Evolutionary conservation across 1,140 invertebrate genomes (phyloP).

Genomic region (Nilaparvata lugens): DNA sequence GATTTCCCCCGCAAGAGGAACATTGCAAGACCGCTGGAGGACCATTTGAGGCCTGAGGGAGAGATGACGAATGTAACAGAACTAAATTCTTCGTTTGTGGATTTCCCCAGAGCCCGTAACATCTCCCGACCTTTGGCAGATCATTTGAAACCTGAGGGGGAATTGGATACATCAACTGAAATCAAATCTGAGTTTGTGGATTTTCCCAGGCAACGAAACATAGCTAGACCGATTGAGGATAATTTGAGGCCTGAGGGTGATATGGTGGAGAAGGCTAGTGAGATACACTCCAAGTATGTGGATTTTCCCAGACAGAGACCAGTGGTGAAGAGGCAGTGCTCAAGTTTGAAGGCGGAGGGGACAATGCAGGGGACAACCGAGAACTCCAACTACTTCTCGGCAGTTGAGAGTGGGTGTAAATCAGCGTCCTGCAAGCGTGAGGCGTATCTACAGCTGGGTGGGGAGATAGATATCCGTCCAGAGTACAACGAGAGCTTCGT

Average conservation of each 20-base stretch:
- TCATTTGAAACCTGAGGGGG: slow-evolving; percentile 22
- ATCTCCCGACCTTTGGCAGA: slow-evolving; percentile 14
- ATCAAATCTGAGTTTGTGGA: slow-evolving; percentile 14
- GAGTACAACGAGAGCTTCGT: slow-evolving; percentile 13
- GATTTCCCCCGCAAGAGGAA: slow-evolving; percentile 21
- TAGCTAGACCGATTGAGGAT: slow-evolving; percentile 4
- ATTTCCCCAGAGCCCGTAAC: slow-evolving; percentile 16
- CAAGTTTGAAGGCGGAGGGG: slow-evolving; percentile 22
- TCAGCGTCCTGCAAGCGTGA: neutral
- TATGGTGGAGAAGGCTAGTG: slow-evolving; percentile 12
- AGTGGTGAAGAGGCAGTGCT: slow-evolving; percentile 10
- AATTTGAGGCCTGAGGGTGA: slow-evolving; percentile 23
- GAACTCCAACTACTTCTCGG: neutral
- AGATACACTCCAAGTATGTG: slow-evolving; percentile 16
- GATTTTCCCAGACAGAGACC: slow-evolving; percentile 21
- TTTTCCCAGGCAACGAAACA: slow-evolving; percentile 13
- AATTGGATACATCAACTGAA: slow-evolving; percentile 15
- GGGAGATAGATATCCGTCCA: slow-evolving; percentile 14
- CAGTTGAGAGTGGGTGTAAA: neutral
- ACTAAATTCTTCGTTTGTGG: slow-evolving; percentile 13
- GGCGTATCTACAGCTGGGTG: slow-evolving; percentile 15
- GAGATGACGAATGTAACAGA: slow-evolving; percentile 14
- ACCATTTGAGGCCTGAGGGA: slow-evolving; percentile 21
- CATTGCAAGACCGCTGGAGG: slow-evolving; percentile 11
- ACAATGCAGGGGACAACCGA: slow-evolving; percentile 16